Evolutionary conservation across 2,113 vertebrate species (phyloP), one percentile per base, ranked within the genome.

Genomic region (Callocephalon fimbriatum): DNA sequence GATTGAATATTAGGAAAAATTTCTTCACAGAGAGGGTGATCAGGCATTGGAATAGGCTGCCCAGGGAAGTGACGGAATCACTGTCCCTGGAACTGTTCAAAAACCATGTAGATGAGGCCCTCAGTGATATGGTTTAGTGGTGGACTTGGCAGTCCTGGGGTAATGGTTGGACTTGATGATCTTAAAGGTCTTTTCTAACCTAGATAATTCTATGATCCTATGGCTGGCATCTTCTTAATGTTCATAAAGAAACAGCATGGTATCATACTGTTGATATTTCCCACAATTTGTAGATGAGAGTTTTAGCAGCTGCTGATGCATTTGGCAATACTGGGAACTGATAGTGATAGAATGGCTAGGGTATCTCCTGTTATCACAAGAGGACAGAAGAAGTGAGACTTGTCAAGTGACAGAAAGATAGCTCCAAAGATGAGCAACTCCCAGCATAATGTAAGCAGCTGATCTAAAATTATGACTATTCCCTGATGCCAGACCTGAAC

Each of bases 401-500:
- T 38, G 5, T 5, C 29, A 66, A 58, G n/a, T 13, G 31, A 47
- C 0, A 4, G 27, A 71, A 48, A 45, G 70, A 20, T 1, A 58
- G 31, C 18, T 67, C 54, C 26, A 16, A 85, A 68, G 47, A 38
- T 8, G 23, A 78, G 20, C 27, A 73, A 44, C 19, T 50, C 17
- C 12, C 53, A 76, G 31, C 0, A 0, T 5, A 38, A 54, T 0
- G 2, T 4, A 8, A 88, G 27, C 9, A 58, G 45, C 9, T 66
- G 12, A 48, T 62, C 38, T 8, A 18, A n/a, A 85, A 25, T 4
- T 17, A 67, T 26, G 44, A 21, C 68, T 37, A 18, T 14, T 38
- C 31, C 20, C 29, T 25, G 37, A 15, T 37, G 22, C 9, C 70
- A 77, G 48, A 53, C 1, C 22, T 32, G 15, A 70, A 44, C 21